These are phyloP conservation scores for Ammodytes dubius DNA, from an alignment of 2,113 vertebrate species.

Conservation along the genomic window DNA sequence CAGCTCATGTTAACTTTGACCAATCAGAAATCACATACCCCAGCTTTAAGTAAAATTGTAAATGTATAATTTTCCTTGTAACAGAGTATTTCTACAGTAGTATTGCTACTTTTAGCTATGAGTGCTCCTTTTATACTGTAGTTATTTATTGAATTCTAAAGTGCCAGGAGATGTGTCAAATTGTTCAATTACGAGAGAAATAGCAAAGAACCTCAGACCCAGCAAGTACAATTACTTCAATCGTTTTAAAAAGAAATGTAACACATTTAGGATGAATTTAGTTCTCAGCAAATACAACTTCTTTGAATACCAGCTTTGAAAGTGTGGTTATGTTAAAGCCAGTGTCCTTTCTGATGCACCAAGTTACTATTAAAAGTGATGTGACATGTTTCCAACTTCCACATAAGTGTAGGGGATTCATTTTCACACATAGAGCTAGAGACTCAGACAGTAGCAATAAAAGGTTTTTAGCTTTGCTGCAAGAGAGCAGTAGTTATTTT, in stretches of 20 bases:
- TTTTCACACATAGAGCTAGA: constrained; percentile 55
- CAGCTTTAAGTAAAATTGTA: no score
- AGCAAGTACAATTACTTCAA: background rate
- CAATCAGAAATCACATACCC: no score
- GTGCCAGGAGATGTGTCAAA: background rate
- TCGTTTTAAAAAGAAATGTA: background rate
- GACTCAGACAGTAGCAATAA: constrained; percentile 58
- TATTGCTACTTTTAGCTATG: background rate
- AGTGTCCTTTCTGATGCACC: background rate
- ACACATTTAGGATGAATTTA: background rate
- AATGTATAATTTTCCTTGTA: no score
- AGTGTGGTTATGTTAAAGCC: background rate
- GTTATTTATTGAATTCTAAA: background rate
- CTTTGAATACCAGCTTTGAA: constrained; percentile 17
- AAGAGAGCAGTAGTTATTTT: constrained; percentile 76
- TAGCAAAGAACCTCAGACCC: background rate
- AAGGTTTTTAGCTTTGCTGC: constrained; percentile 59
- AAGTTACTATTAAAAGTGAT: constrained; percentile 27
- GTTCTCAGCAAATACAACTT: constrained; percentile 4
- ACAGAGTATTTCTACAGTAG: no score
- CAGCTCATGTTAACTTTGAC: no score
- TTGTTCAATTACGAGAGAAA: background rate
- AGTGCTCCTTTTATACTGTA: constrained; percentile 10
- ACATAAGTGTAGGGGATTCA: constrained; percentile 30
- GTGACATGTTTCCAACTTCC: constrained; percentile 39